Evolutionary conservation across 2,888 invertebrate genomes (phyloP).

Genomic region (Volucella bombylans): DNA sequence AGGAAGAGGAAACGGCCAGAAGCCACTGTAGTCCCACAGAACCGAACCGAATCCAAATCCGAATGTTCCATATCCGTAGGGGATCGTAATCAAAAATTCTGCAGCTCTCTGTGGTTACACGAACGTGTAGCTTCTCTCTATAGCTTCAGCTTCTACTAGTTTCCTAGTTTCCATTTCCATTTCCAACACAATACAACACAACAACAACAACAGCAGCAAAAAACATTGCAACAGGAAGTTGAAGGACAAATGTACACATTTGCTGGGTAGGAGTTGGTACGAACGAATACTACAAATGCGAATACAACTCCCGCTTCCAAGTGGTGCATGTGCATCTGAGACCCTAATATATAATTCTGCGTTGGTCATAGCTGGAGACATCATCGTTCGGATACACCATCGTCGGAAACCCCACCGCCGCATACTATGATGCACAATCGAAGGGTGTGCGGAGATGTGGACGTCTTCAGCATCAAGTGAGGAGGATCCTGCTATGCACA

Average conservation of each 20-base stretch:
- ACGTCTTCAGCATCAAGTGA: conserved; percentile 20
- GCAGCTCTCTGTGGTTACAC: conserved; percentile 50
- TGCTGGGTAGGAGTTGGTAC: conserved; percentile 16
- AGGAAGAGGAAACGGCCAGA: conserved; percentile 3
- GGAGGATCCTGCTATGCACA: conserved; percentile 33
- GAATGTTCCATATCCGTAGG: conserved; percentile 56
- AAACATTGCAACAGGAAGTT: conserved; percentile 65
- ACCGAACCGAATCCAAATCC: conserved; percentile 32
- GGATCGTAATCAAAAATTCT: conserved; percentile 69
- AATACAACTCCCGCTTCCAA: conserved; percentile 31
- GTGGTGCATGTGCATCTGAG: conserved; percentile 52
- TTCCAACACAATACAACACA: not conserved
- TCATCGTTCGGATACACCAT: not conserved
- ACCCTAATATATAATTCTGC: conserved; percentile 60
- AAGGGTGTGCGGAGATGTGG: not conserved
- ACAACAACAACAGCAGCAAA: not conserved
- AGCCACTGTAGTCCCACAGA: conserved; percentile 5
- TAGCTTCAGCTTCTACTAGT: not conserved
- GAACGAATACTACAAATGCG: too few relatives aligned
- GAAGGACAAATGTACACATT: conserved; percentile 67
- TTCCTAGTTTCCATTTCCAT: conserved; percentile 7
- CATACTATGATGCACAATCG: too few relatives aligned
- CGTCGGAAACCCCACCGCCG: too few relatives aligned
- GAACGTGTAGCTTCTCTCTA: conserved; percentile 13
- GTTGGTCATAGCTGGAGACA: conserved; percentile 46